Evolutionary conservation across 2,888 invertebrate species (phyloP), one percentile per base, ranked within the genome.

Genomic region (Augiades crinisus): DNA sequence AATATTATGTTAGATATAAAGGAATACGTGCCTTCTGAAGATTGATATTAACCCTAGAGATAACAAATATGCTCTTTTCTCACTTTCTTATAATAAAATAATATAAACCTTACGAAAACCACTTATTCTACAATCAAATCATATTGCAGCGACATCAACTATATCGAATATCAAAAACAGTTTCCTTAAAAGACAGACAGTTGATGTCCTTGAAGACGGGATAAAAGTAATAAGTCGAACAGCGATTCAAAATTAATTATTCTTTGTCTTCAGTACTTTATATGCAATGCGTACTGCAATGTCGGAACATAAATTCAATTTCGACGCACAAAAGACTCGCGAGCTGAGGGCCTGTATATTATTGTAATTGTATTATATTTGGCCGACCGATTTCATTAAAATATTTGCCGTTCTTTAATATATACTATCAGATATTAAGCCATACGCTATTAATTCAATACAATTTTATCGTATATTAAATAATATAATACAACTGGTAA

Each of bases 211-310:
- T 47, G 47, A 10, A 21, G 19, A 21, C 30, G 27, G 37, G 30
- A 38, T 31, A 38, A 38, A 40, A 47, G 38, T 47, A 38, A 38
- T 47, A 38, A 47, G 19, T 38, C 21, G 47, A 47, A 38, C 47
- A 31, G 19, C 47, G 47, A 47, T 21, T 38, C 47, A 38, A 37
- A 43, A 47, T 47, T 47, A 47, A 47, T 47, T 47, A 47, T 47
- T 47, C 30, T 47, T 31, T 38, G 47, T 47, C 30, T 38, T 38
- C 47, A 38, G 38, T 47, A 47, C 38, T 30, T 47, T 37, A 37
- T 38, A 47, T 47, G 36, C 46, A 47, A 37, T 30, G 38, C 47
- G 47, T 38, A 30, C 30, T 47, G 21, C 47, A 47, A 31, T 38
- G 47, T 31, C 21, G 19, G 27, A 14, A 47, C 47, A 47, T 47